phyloP scores from a whole-genome alignment of 1,140 invertebrate genomes.

The Triops cancriformis region DNA sequence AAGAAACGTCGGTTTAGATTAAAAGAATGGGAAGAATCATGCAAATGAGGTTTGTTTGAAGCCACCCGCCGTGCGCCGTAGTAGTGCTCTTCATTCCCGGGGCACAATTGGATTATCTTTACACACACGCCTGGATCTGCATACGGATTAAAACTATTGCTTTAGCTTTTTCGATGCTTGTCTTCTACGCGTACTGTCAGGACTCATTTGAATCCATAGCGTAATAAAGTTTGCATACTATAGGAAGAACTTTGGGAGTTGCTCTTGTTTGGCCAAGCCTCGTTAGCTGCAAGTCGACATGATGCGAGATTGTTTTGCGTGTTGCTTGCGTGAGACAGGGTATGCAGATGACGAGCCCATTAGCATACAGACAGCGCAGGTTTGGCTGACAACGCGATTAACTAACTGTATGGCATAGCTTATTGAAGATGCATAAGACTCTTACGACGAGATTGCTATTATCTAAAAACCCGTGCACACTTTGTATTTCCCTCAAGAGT shows the following conservation, averaged over 20 bases:
- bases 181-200: neutral
- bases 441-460: neutral
- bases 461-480: neutral
- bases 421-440: conserved; percentile 11
- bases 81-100: conserved; percentile 12
- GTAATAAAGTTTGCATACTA: conserved; percentile 6
- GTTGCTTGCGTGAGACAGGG: neutral
- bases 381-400: neutral
- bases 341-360: neutral
- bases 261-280: conserved; percentile 8
- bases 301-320: conserved; percentile 5
- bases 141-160: conserved; percentile 14
- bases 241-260: neutral
- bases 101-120: conserved; percentile 3
- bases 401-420: neutral
- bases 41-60: conserved; percentile 10
- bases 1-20: neutral
- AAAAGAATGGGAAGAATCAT: conserved; percentile 5
- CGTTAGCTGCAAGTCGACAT: neutral
- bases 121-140: neutral
- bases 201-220: conserved; percentile 10
- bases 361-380: conserved; percentile 8
- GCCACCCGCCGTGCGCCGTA: neutral
- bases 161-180: neutral
- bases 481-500: conserved; percentile 10